Evolutionary conservation across 2,888 invertebrate genomes (phyloP), one percentile per base, ranked within the genome.

Genomic region (Bugula neritina): DNA sequence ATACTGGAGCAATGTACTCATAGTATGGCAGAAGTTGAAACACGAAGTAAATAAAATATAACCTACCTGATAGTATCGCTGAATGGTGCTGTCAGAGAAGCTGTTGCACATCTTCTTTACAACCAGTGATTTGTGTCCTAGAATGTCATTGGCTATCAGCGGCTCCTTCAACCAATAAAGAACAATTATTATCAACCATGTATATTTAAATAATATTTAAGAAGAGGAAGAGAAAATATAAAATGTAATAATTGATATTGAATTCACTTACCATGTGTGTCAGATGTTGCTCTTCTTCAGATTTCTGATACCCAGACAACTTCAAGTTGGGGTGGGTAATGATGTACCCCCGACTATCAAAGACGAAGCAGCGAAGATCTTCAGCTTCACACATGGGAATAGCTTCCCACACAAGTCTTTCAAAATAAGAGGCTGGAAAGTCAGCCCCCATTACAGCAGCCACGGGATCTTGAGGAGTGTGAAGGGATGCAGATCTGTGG

Each of bases 271-370:
- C 82, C 80, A 80, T 80, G 72, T 94, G 93, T 0, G 94, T 93
- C 63, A 95, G 89, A 84, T 95, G 95, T 77, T 91, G 90, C 76
- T 90, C 90, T 80, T 94, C 93, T 54, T 91, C 89, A 0, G 91
- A 91, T 78, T 86, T 87, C 54, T 89, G 88, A 72, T 80, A 80
- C 1, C 85, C 83, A 74, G 84, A 84, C 35, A 86, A 88, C 3
- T 35, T 3, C 75, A 94, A 86, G 69, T 90, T 90, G 17, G 92
- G 93, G 86, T 94, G 94, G 13, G 92, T 92, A 57, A 94, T 88
- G 73, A 95, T 85, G 82, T 93, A 95, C 0, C 94, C 95, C 77
- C 90, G 88, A 82, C 93, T 92, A 79, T 95, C 93, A 88, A 94
- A 91, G 43, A 95, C 86, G 79, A 95, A 91, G 85, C 95, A 95